phyloP scores from a whole-genome alignment of 1,140 invertebrate species.

The Lasioglossum albipes region DNA sequence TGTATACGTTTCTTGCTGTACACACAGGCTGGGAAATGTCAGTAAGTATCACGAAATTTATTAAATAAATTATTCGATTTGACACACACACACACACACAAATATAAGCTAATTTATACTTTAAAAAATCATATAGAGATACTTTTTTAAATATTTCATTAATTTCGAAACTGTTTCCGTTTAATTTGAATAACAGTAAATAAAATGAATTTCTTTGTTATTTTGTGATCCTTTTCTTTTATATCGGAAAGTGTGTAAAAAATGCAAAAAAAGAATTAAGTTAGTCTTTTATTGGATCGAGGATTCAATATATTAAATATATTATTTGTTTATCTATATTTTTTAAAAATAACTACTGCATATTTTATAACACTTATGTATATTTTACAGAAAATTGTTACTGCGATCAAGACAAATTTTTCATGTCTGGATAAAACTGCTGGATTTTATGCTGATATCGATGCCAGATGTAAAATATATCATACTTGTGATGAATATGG shows the following conservation, averaged over 20 bases:
- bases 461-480: slow-evolving; percentile 78
- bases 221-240: no score
- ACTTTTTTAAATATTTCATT: neutral
- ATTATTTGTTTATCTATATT: no score
- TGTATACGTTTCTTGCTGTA: neutral
- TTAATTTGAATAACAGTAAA: neutral
- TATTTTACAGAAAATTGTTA: slow-evolving; percentile 15
- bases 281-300: no score
- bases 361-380: neutral
- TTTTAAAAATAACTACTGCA: neutral
- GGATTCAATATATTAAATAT: no score
- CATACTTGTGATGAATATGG: slow-evolving; percentile 79
- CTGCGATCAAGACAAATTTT: slow-evolving; percentile 64
- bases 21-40: neutral
- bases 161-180: no score
- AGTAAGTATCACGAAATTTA: slow-evolving; percentile 16
- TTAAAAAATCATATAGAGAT: neutral
- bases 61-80: neutral
- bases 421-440: slow-evolving; percentile 72
- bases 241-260: no score
- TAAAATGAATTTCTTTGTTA: neutral
- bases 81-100: neutral
- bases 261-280: no score
- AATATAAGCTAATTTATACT: neutral
- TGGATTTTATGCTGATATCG: slow-evolving; percentile 80